These are phyloP conservation scores for Drosophila nasuta DNA, from an alignment of 1,140 invertebrate species.

Conservation along the genomic window DNA sequence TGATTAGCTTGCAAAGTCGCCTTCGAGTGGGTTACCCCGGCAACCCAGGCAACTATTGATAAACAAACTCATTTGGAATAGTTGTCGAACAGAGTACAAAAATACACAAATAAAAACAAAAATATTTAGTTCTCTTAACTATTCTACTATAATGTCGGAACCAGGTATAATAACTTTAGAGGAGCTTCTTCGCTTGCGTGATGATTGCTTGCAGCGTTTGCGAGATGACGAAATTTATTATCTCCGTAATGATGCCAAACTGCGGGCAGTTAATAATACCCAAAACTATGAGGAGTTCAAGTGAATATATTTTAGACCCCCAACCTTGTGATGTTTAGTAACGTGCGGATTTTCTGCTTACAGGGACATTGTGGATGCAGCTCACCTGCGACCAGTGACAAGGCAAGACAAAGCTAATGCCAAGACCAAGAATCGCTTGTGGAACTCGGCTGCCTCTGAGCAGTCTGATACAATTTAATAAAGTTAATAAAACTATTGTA, in stretches of 20 bases:
- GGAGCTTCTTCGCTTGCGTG: conserved; percentile 63
- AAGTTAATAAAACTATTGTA: conserved; percentile 46
- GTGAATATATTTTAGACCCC: conserved; percentile 56
- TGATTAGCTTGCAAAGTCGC: conserved; percentile 46
- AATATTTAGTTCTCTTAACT: too few relatives aligned
- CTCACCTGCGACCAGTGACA: conserved; percentile 84
- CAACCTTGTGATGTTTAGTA: neutral
- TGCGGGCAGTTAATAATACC: conserved; percentile 86
- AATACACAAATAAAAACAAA: too few relatives aligned
- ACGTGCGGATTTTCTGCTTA: neutral
- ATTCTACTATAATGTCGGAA: conserved; percentile 41
- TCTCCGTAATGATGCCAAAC: conserved; percentile 87
- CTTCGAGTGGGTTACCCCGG: conserved; percentile 50
- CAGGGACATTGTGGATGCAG: conserved; percentile 85
- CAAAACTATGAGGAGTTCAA: conserved; percentile 88
- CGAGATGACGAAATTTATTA: conserved; percentile 86
- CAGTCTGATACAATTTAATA: conserved; percentile 10
- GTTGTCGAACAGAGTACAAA: conserved; percentile 2
- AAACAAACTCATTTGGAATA: conserved; percentile 44
- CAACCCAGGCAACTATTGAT: conserved; percentile 64
- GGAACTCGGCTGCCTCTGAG: conserved; percentile 75
- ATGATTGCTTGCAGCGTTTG: conserved; percentile 60
- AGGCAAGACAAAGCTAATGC: conserved; percentile 83
- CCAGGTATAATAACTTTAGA: conserved; percentile 60
- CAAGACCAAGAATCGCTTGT: conserved; percentile 73